phyloP scores from a whole-genome alignment of 2,113 vertebrate species.

The Choloepus hoffmanni region DNA sequence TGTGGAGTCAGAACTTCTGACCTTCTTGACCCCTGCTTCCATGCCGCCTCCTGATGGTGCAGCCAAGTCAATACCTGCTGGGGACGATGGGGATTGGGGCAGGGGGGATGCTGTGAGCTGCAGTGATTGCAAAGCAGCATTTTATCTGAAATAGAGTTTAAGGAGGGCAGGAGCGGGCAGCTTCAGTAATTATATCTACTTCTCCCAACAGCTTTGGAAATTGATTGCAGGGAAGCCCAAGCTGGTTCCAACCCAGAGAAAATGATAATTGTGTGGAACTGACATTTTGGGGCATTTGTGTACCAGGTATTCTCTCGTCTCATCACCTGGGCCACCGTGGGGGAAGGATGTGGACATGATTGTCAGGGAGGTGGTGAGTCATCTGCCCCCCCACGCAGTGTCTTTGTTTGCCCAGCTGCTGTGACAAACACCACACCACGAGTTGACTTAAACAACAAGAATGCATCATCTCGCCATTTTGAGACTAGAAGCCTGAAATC shows the following conservation, averaged over 20 bases:
- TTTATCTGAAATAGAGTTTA: background rate
- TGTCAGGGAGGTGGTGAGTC: background rate
- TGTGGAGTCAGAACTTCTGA: too few relatives aligned
- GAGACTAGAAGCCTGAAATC: too few relatives aligned
- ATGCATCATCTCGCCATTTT: too few relatives aligned
- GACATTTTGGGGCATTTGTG: background rate
- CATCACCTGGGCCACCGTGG: background rate
- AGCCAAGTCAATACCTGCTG: background rate
- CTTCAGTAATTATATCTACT: background rate
- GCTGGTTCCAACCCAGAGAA: too few relatives aligned
- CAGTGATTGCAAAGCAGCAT: background rate
- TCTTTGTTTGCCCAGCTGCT: too few relatives aligned
- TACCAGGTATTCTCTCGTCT: background rate
- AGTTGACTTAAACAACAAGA: too few relatives aligned
- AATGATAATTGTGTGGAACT: background rate
- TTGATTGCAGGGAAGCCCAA: background rate
- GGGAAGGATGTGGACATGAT: background rate
- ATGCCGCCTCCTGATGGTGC: background rate
- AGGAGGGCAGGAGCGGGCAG: background rate
- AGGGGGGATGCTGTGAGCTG: background rate
- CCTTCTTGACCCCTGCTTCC: too few relatives aligned
- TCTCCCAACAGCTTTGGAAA: background rate
- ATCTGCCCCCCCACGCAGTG: background rate
- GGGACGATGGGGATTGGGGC: background rate
- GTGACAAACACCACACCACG: too few relatives aligned